phyloP scores from a whole-genome alignment of 2,888 invertebrate genomes.

The Papilio protenor region DNA sequence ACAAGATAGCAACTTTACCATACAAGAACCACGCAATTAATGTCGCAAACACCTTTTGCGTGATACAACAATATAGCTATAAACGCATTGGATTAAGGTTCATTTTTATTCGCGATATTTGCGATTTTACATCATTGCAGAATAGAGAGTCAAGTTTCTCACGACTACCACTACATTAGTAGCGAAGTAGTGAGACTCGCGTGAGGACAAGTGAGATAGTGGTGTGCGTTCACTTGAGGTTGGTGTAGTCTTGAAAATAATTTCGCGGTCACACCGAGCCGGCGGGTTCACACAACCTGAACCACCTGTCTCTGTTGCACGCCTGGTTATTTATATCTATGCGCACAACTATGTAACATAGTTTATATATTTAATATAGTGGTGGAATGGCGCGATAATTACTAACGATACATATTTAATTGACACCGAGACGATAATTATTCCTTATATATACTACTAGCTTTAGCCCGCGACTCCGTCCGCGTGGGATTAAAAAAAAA shows the following conservation, averaged over 20 bases:
- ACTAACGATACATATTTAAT: slow-evolving; percentile 56
- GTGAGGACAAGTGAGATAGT: slow-evolving; percentile 61
- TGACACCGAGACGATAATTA: slow-evolving; percentile 47
- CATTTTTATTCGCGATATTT: slow-evolving; percentile 54
- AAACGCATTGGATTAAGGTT: slow-evolving; percentile 55
- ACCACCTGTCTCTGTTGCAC: slow-evolving; percentile 82
- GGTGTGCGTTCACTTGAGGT: slow-evolving; percentile 71
- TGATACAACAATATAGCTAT: slow-evolving; percentile 52
- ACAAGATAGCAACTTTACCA: slow-evolving; percentile 84
- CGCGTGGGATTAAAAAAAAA: no score
- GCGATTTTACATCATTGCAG: slow-evolving; percentile 56
- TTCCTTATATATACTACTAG: slow-evolving; percentile 6
- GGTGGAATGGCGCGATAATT: slow-evolving; percentile 57
- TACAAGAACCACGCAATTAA: slow-evolving; percentile 57
- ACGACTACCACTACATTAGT: slow-evolving; percentile 79
- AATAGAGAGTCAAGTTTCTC: slow-evolving; percentile 76
- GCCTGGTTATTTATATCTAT: slow-evolving; percentile 83
- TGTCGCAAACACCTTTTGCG: slow-evolving; percentile 67
- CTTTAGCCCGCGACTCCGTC: no score
- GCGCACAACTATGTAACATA: slow-evolving; percentile 75
- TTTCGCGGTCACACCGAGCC: slow-evolving; percentile 83
- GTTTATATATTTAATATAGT: slow-evolving; percentile 51
- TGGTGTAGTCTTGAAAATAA: slow-evolving; percentile 84
- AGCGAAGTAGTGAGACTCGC: slow-evolving; percentile 74
- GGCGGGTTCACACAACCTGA: slow-evolving; percentile 81